Evolutionary conservation across 2,113 vertebrate genomes (phyloP).

Genomic region (Ceyx cyanopectus): DNA sequence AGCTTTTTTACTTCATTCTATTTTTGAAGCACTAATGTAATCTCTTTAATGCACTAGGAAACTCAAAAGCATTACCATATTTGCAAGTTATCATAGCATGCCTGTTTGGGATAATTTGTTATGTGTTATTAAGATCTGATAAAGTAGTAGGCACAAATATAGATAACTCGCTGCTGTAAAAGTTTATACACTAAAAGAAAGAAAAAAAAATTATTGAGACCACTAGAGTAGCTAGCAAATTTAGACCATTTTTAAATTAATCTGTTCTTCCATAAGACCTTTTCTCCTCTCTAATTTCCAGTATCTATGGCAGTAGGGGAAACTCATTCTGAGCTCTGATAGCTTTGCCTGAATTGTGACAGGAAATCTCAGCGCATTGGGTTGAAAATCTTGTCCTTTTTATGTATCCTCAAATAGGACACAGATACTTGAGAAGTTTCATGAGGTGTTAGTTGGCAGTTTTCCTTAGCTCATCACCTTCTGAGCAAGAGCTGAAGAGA

Average conservation of each 20-base stretch:
- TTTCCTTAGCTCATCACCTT: not conserved
- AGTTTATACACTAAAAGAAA: not conserved
- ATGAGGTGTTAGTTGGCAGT: not conserved
- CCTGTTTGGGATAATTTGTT: not conserved
- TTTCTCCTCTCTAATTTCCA: not conserved
- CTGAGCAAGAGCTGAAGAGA: not conserved
- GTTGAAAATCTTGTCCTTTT: not conserved
- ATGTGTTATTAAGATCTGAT: conserved; percentile 1
- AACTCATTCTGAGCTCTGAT: not conserved
- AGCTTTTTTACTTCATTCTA: conserved; percentile 44
- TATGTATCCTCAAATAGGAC: not conserved
- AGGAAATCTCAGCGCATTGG: not conserved
- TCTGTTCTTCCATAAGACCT: not conserved
- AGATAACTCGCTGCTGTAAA: not conserved
- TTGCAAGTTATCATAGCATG: not conserved
- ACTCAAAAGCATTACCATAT: not conserved
- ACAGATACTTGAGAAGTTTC: not conserved
- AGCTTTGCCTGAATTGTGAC: not conserved
- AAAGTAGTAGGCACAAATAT: not conserved
- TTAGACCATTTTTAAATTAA: not conserved
- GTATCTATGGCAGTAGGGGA: not conserved
- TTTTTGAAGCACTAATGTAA: conserved; percentile 42
- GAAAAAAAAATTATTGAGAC: not conserved
- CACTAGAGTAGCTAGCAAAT: not conserved
- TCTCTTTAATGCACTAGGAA: conserved; percentile 18